Evolutionary conservation across 2,113 vertebrate species (phyloP).

Genomic region (Plecturocebus donacophilus): DNA sequence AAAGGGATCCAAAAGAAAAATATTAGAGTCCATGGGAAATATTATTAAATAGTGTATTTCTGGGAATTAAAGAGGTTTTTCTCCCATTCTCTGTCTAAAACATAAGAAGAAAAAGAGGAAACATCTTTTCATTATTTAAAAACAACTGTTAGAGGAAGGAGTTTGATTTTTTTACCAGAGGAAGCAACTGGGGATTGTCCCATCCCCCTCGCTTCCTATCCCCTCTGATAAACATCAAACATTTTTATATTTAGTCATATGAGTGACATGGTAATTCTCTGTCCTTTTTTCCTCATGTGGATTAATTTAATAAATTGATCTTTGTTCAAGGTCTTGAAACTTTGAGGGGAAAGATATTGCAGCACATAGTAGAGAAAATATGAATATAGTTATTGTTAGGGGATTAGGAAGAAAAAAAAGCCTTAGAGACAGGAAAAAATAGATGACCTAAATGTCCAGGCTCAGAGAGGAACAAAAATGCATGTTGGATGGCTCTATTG

Average conservation of each 20-base stretch:
- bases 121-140: not conserved
- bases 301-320: not conserved
- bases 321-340: slow-evolving; percentile 5
- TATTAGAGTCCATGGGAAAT: not conserved
- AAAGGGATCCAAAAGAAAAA: not conserved
- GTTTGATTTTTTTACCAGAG: not conserved
- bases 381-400: not conserved
- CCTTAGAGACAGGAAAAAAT: not conserved
- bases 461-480: not conserved
- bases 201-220: too few relatives aligned
- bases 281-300: not conserved
- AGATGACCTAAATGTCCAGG: not conserved
- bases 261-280: not conserved
- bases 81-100: not conserved
- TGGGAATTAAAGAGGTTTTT: not conserved
- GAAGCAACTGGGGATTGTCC: not conserved
- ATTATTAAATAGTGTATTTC: not conserved
- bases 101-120: not conserved
- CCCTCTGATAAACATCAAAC: not conserved
- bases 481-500: rapidly evolving
- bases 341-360: not conserved
- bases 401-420: not conserved
- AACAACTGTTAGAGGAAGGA: not conserved
- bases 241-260: not conserved
- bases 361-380: not conserved